These are phyloP conservation scores for Trogon surrucura DNA, from an alignment of 2,113 vertebrate genomes.

Conservation along the genomic window DNA sequence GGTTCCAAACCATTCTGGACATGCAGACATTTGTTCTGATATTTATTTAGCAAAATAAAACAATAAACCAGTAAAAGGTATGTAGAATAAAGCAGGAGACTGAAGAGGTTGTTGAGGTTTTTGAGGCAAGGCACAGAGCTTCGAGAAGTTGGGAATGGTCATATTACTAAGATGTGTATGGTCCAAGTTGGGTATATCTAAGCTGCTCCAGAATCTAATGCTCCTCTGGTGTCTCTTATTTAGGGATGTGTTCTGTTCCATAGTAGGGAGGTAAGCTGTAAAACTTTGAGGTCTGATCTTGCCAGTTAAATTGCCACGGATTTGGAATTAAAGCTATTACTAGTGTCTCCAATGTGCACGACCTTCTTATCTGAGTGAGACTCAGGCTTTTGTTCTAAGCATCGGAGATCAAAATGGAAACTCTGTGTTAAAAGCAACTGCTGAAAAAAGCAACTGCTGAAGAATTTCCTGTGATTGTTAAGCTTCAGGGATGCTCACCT, in stretches of 20 bases:
- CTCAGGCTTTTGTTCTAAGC: neutral
- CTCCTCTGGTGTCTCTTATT: neutral
- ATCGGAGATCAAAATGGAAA: neutral
- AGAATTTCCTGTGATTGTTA: neutral
- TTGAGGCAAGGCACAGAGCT: neutral
- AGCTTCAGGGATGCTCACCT: constrained; percentile 2
- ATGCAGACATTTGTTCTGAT: neutral
- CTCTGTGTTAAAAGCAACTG: neutral
- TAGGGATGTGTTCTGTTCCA: neutral
- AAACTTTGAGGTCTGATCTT: neutral
- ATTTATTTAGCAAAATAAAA: neutral
- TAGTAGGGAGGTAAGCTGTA: neutral
- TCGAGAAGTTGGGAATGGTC: neutral
- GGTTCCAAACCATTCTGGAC: neutral
- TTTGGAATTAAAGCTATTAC: neutral
- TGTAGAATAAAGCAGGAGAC: neutral
- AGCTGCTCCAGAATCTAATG: neutral
- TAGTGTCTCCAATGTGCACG: neutral
- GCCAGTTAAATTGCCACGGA: neutral
- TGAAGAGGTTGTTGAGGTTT: neutral
- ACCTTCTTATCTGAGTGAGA: neutral
- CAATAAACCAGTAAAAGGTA: neutral
- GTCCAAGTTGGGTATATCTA: neutral
- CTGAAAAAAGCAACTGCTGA: neutral
- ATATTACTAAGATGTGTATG: neutral